phyloP scores from a whole-genome alignment of 2,888 invertebrate genomes.

The Pardosa pseudoannulata region DNA sequence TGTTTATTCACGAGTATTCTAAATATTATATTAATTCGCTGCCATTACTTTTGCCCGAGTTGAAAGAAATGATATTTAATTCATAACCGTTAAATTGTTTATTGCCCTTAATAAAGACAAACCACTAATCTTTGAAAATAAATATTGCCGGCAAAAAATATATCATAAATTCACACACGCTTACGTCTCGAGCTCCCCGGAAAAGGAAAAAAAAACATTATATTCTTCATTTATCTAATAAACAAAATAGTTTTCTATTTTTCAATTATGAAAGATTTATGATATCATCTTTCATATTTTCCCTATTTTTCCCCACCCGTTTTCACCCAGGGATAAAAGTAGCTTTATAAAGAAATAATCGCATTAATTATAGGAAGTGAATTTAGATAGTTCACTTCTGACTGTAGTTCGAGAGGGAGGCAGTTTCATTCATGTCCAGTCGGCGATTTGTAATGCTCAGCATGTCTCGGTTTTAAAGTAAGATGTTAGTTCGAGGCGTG shows the following conservation, averaged over 20 bases:
- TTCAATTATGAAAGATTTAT: constrained; percentile 1
- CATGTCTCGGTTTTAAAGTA: not conserved
- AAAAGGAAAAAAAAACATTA: not conserved
- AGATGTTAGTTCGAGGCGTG: not conserved
- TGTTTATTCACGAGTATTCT: too few species aligned
- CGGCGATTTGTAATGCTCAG: not conserved
- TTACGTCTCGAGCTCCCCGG: not conserved
- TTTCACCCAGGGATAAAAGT: not conserved
- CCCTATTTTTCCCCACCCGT: not conserved
- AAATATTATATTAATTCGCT: too few species aligned
- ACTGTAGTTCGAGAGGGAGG: too few species aligned
- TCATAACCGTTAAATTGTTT: not conserved
- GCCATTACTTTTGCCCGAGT: not conserved
- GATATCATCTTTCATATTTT: constrained; percentile 7
- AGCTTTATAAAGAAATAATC: not conserved
- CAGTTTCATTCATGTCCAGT: too few species aligned
- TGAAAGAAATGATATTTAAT: not conserved
- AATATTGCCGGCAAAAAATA: not conserved
- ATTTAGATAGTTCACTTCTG: not conserved
- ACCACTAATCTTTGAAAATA: not conserved
- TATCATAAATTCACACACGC: not conserved
- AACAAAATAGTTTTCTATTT: constrained; percentile 1
- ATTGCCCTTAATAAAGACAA: not conserved
- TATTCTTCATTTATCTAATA: constrained; percentile 1
- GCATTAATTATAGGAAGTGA: not conserved